Evolutionary conservation across 2,888 invertebrate genomes (phyloP).

Genomic region (Drosophila anceps): DNA sequence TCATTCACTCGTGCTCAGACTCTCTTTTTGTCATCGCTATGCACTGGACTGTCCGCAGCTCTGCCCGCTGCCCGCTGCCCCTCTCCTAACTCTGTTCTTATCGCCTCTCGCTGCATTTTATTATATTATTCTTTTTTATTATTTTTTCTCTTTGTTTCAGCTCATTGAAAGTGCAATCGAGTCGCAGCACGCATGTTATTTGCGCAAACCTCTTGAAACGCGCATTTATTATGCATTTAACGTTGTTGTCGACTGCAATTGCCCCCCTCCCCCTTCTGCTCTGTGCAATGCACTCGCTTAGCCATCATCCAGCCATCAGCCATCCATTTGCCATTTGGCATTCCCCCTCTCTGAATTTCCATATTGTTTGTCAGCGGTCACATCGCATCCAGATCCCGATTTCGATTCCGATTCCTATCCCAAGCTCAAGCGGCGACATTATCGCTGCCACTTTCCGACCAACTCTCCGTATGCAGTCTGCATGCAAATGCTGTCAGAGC

Average conservation of each 20-base stretch:
- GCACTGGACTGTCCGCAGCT: slow-evolving; percentile 26
- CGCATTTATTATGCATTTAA: slow-evolving; percentile 81
- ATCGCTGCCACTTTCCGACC: slow-evolving; percentile 45
- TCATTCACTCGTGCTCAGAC: neutral
- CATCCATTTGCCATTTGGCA: slow-evolving; percentile 29
- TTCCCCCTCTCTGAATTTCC: slow-evolving; percentile 53
- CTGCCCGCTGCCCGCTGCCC: no score
- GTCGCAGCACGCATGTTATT: slow-evolving; percentile 70
- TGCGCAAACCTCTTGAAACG: slow-evolving; percentile 59
- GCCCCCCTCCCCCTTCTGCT: neutral
- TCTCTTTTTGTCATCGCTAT: neutral
- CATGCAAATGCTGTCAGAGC: slow-evolving; percentile 69
- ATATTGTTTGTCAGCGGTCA: slow-evolving; percentile 73
- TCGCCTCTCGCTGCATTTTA: slow-evolving; percentile 41
- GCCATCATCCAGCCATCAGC: slow-evolving; percentile 29
- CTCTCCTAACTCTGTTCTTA: slow-evolving; percentile 26
- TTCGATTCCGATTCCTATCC: slow-evolving; percentile 36
- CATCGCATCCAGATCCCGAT: slow-evolving; percentile 60
- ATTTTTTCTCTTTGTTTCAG: slow-evolving; percentile 46
- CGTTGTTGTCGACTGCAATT: slow-evolving; percentile 67
- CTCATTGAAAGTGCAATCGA: slow-evolving; percentile 77
- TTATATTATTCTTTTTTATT: slow-evolving; percentile 4
- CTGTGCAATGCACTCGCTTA: slow-evolving; percentile 16
- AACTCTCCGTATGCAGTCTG: slow-evolving; percentile 72
- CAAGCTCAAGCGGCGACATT: slow-evolving; percentile 55